phyloP scores from a whole-genome alignment of 2,888 invertebrate species.

The Drosophila anomalata region DNA sequence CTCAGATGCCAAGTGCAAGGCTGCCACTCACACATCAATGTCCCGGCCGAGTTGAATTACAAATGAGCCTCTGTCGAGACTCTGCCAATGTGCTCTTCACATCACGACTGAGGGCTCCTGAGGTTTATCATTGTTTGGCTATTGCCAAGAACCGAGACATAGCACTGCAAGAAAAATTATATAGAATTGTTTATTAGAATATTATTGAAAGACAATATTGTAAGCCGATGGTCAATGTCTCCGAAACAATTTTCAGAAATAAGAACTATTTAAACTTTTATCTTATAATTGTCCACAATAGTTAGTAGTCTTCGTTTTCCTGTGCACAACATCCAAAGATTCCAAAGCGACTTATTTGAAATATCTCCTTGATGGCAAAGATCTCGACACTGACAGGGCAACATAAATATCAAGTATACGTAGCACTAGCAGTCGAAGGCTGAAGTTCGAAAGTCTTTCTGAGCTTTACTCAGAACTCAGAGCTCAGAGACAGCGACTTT shows the following conservation, averaged over 20 bases:
- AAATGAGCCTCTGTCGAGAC: conserved; percentile 61
- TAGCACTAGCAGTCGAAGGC: conserved; percentile 16
- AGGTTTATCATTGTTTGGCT: conserved; percentile 71
- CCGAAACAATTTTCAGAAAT: too few species aligned
- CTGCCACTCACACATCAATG: conserved; percentile 57
- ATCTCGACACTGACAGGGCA: conserved; percentile 36
- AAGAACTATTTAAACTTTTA: background rate
- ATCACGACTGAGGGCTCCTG: conserved; percentile 47
- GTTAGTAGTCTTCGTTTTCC: background rate
- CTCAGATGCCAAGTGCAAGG: conserved; percentile 31
- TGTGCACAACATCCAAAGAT: background rate
- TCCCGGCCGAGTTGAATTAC: conserved; percentile 68
- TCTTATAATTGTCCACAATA: background rate
- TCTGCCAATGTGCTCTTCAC: conserved; percentile 44
- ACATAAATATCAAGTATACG: conserved; percentile 36
- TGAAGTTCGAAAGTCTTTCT: conserved; percentile 39
- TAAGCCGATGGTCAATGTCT: too few species aligned
- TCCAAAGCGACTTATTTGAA: background rate
- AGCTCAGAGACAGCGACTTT: background rate
- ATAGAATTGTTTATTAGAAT: background rate
- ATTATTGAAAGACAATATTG: background rate
- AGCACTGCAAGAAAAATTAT: background rate
- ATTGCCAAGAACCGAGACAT: conserved; percentile 18
- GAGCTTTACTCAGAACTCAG: background rate
- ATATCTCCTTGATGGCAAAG: conserved; percentile 33